A percentile compares a stretch with the other conserved stretches of the same genome.
Conservation (phyloP, 2,113 vertebrate genomes). For the Neoarius graeffei region DNA sequence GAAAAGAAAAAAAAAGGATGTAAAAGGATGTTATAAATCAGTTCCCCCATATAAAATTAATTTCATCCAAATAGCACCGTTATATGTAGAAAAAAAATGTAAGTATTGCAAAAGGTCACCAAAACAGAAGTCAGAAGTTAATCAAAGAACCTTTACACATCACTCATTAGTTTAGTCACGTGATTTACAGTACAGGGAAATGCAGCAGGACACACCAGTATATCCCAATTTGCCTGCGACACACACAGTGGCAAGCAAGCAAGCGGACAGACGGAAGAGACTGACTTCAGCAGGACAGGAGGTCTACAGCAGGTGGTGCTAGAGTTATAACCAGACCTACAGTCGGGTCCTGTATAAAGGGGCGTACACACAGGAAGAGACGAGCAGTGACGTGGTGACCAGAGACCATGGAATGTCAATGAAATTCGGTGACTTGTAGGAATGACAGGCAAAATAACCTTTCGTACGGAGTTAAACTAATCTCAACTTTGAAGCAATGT, state of each 20-base stretch:
- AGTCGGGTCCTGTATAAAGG: not conserved
- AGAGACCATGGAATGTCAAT: no score
- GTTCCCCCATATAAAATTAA: not conserved
- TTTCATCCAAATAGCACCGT: not conserved
- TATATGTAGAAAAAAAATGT: not conserved
- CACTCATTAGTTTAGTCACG: not conserved
- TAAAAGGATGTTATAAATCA: not conserved
- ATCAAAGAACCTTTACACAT: not conserved
- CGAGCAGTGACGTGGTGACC: no score
- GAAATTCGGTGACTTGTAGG: no score
- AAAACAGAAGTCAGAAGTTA: not conserved
- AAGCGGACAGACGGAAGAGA: constrained; percentile 22
- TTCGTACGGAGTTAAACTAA: no score
- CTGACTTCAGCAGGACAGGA: constrained; percentile 32
- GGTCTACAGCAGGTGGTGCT: constrained; percentile 7
- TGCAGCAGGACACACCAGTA: not conserved
- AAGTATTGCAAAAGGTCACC: not conserved
- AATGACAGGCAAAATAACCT: no score
- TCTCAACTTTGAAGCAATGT: no score
- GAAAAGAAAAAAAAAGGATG: not conserved
- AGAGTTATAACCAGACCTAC: not conserved
- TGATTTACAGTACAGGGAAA: not conserved
- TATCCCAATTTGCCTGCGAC: not conserved
- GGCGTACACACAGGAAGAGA: no score
- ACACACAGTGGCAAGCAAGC: not conserved